A percentile compares a stretch with the other conserved stretches of the same genome.
phyloP scores from a whole-genome alignment of 2,797 vertebrate genomes.

The Neostethus bicornis region DNA sequence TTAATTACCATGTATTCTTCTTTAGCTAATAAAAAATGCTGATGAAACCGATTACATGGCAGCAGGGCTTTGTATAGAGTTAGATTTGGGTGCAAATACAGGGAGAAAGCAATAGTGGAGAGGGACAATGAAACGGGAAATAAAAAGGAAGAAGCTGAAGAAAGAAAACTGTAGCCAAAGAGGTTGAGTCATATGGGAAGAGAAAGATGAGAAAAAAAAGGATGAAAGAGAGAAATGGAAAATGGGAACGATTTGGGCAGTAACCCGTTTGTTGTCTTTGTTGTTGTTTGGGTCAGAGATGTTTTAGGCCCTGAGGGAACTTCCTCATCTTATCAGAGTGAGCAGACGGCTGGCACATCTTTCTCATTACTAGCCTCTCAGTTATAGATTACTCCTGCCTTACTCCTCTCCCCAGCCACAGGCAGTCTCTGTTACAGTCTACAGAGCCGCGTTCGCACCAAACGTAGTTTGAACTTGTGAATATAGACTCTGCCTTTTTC shows the following conservation, averaged over 20 bases:
- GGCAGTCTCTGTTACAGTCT: slow-evolving; percentile 72
- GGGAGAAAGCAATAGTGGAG: slow-evolving; percentile 46
- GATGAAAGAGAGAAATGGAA: slow-evolving; percentile 26
- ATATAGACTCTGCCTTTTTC: slow-evolving; percentile 71
- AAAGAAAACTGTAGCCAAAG: slow-evolving; percentile 39
- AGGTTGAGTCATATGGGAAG: slow-evolving; percentile 25
- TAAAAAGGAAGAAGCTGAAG: slow-evolving; percentile 24
- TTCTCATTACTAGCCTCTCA: slow-evolving; percentile 80
- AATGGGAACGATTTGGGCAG: slow-evolving; percentile 60
- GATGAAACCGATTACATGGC: slow-evolving; percentile 83
- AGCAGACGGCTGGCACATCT: slow-evolving; percentile 80
- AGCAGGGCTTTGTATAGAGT: slow-evolving; percentile 60
- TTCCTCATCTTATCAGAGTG: slow-evolving; percentile 80
- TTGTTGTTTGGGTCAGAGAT: slow-evolving; percentile 78
- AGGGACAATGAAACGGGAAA: slow-evolving; percentile 27
- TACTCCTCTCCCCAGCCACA: slow-evolving; percentile 68
- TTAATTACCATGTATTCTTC: slow-evolving; percentile 85
- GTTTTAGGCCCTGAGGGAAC: slow-evolving; percentile 73
- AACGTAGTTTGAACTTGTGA: slow-evolving; percentile 73
- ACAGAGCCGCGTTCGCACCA: slow-evolving; percentile 65
- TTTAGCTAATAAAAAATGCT: slow-evolving; percentile 83
- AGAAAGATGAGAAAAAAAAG: slow-evolving; percentile 31
- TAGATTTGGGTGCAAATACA: slow-evolving; percentile 58
- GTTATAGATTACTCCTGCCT: slow-evolving; percentile 79
- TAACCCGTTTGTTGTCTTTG: slow-evolving; percentile 77